Conservation (phyloP, 2,797 vertebrate genomes). For the Streptopelia turtur region DNA sequence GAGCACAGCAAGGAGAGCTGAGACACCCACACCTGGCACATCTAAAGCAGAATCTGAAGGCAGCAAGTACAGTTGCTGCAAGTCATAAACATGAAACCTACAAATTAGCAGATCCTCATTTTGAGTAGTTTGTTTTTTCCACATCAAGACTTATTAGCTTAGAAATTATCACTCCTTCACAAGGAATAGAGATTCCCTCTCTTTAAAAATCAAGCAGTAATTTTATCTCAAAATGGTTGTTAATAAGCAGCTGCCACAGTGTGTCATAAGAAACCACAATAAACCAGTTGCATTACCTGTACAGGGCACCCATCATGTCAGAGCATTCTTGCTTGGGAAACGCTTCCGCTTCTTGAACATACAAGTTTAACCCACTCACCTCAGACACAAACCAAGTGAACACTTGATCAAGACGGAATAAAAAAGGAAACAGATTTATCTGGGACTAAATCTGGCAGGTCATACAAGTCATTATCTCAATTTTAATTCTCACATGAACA, state of each 20-base stretch:
- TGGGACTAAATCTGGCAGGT: not conserved
- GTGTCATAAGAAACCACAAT: not conserved
- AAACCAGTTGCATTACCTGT: not conserved
- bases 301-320: fast-evolving
- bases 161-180: not conserved
- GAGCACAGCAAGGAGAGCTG: not conserved
- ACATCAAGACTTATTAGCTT: not conserved
- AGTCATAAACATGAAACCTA: not conserved
- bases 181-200: not conserved
- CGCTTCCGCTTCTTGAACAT: not conserved
- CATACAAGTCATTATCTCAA: not conserved
- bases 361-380: not conserved
- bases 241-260: not conserved
- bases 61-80: not conserved
- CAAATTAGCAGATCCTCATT: not conserved
- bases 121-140: not conserved
- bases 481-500: not conserved
- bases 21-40: not conserved
- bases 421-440: not conserved
- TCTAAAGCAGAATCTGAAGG: not conserved
- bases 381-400: not conserved
- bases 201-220: not conserved
- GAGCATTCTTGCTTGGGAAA: not conserved
- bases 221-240: not conserved
- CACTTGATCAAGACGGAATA: not conserved